Evolutionary conservation across 2,113 vertebrate species (phyloP), one percentile per base, ranked within the genome.

Genomic region (Hydrolagus affinis): DNA sequence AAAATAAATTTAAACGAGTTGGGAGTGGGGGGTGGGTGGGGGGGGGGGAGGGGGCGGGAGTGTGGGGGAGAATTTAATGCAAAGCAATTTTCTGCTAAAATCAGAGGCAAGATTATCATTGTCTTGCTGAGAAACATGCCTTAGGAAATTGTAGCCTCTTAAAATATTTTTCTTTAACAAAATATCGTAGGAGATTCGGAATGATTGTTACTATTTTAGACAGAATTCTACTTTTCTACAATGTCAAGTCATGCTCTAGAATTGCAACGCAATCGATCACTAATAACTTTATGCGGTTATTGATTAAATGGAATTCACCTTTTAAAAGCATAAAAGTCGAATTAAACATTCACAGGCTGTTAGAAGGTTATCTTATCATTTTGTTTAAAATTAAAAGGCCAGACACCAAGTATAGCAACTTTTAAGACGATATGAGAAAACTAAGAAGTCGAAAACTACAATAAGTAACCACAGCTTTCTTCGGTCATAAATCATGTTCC

Each of bases 401-500:
- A 11, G 60, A 64, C 8, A 66, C 17, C 11, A 62, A 83, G 78
- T 75, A 56, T 30, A 32, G 4, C 8, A 44, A 56, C 25, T 83
- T 83, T 44, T 66, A 64, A 80, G 25, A 19, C n/a, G 25, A 62
- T 30, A n/a, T 59, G 28, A 9, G 57, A 23, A 8, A 62, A 64
- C 76, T 80, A 25, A 85, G 86, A 75, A 44, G 57, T 66, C 19
- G 60, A 57, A 86, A 86, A 89, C 66, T 87, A 89, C 89, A 88
- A 86, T 91, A 89, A 93, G 94, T 94, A 94, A 96, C 94, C 93
- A 96, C 91, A 93, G 91, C 90, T 93, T 92, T 89, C 87, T 92
- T 88, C 88, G 88, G 89, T 90, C 93, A 95, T 96, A 96, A 96
- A 98, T 97, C 96, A 96, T 90, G 88, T 87, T 86, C 90, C 89